Base-by-base conservation (phyloP, 2,888 invertebrate species). In the Mycalesis mineus region DNA sequence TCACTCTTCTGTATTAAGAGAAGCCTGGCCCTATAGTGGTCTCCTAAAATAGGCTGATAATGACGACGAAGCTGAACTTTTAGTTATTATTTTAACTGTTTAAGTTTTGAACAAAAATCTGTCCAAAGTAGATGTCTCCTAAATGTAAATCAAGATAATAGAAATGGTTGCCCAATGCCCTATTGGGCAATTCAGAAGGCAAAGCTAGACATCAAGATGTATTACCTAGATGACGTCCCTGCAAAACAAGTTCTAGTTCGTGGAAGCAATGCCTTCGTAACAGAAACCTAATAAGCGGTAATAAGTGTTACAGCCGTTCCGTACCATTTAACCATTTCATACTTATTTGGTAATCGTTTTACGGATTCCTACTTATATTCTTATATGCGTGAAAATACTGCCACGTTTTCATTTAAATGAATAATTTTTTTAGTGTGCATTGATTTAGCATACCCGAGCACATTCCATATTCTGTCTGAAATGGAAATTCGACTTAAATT, bases 271-370 rank as follows among this genome's bases (percentile, higher is more conserved):
- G 60, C 65, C 68, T 55, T 69, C 69, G 72, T 71, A 72, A 73
- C 68, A 66, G 61, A 66, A 66, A 67, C 69, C 69, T 65, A 67
- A 70, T 65, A 67, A 66, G 49, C 69, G 75, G 77, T 73, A 70
- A 71, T 76, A 82, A 81, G 70, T 83, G 80, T 83, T 81, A 84
- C 84, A 80, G 70, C 77, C 82, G 88, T 88, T 87, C 86, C 86
- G 77, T 81, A 74, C 80, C 85, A 83, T 79, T 77, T 73, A 47
- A 33, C 47, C 15, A 79, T 74, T 80, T 55, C 60, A 56, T 54
- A 36, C 36, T 11, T 36, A 57, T 65, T 65, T 63, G 44, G 64
- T 60, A 66, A 66, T 51, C 50, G 44, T 47, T 49, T 37, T 39
- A 48, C 45, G 33, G 40, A 59, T 29, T 28, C 37, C 36, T 55